Evolutionary conservation across 2,797 vertebrate genomes (phyloP), one percentile per base, ranked within the genome.

Genomic region (Fistularia tabacaria): DNA sequence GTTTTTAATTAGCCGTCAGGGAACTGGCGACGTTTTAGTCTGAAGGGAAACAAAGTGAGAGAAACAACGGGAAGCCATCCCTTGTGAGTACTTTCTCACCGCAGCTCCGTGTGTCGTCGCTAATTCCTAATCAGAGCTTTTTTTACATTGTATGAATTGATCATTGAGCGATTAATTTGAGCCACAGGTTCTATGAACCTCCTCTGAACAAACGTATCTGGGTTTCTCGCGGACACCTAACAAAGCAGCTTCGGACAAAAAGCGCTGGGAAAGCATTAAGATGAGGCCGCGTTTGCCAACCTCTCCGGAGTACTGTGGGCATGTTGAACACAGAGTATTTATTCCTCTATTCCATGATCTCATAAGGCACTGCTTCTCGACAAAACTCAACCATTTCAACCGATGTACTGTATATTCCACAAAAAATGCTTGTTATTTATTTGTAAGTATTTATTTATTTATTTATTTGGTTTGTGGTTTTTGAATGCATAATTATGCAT

Each of bases 401-500:
- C 66, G 68, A 83, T 82, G 84, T 86, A 84, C 81, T 88, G 82
- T 89, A 87, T 88, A 85, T 87, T 87, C 81, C 85, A 86, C 79
- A 79, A 84, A 57, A 46, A 82, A 82, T 87, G 87, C 88, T 87
- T 10, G 85, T 88, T 88, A 90, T 90, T 90, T 90, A 90, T 88
- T 89, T 87, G 85, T 87, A 87, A 71, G 77, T 89, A 88, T 79
- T 85, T 86, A 89, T 88, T 88, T 88, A 84, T 84, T 85, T 81
- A 87, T 86, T 89, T 85, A 85, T 86, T 87, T 87, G 76, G 84
- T 87, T 87, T 87, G 85, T 87, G 82, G 70, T 85, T 89, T 40
- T 86, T 87, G 79, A 89, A 85, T 84, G 84, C 87, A 88, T 88
- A 81, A 83, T 81, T 88, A 85, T 89, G 85, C 85, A 88, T 85